Conservation (phyloP, 2,113 vertebrate genomes). For the Australoheros scitulus region DNA sequence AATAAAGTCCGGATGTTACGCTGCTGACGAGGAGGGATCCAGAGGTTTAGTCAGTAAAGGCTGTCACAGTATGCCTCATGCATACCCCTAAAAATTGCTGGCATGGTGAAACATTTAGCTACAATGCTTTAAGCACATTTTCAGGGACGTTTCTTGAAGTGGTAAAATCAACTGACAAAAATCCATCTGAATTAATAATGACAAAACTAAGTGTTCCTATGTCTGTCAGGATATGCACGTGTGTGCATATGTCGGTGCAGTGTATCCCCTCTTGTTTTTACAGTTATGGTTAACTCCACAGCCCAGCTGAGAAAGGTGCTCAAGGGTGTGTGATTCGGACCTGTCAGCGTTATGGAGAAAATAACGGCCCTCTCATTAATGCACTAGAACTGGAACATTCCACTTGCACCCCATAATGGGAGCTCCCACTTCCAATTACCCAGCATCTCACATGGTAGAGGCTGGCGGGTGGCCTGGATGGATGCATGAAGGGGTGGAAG, state of each 20-base stretch:
- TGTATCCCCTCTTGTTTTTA: conserved; percentile 38
- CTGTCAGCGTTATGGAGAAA: conserved; percentile 41
- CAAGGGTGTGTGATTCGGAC: conserved; percentile 15
- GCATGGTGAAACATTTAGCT: conserved; percentile 50
- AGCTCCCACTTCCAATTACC: conserved; percentile 70
- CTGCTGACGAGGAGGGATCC: conserved; percentile 12
- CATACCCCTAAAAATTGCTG: conserved; percentile 40
- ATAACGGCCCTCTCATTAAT: conserved; percentile 61
- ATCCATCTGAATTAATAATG: neutral
- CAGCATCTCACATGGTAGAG: conserved; percentile 38
- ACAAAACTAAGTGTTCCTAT: neutral
- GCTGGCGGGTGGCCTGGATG: conserved; percentile 55
- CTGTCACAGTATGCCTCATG: conserved; percentile 41
- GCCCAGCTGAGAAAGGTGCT: conserved; percentile 27
- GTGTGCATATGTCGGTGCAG: neutral
- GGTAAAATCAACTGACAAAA: conserved; percentile 23
- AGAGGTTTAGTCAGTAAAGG: conserved; percentile 51
- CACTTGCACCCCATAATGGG: conserved; percentile 68
- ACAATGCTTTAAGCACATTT: conserved; percentile 9
- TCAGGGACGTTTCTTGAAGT: conserved; percentile 1
- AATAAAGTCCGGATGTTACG: conserved; percentile 67
- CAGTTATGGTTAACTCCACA: conserved; percentile 20
- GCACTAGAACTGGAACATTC: conserved; percentile 62
- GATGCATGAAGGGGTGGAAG: conserved; percentile 50
- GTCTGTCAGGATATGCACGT: conserved; percentile 3